Evolutionary conservation across 2,113 vertebrate species (phyloP).

Genomic region (Gopherus flavomarginatus): DNA sequence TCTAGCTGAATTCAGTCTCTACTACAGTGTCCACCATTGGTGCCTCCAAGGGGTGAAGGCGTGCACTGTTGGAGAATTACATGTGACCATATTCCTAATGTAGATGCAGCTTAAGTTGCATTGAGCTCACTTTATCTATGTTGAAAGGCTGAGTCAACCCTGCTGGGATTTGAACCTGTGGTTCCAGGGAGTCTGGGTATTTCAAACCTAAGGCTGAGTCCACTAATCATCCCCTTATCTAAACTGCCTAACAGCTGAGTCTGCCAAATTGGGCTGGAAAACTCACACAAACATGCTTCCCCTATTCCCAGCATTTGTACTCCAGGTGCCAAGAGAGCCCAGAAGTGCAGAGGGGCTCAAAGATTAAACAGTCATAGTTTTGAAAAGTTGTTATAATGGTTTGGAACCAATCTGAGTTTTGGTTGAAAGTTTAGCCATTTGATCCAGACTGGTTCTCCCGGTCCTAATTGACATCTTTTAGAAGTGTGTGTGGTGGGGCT

Average conservation of each 20-base stretch:
- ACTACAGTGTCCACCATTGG: accelerated
- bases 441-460: neutral
- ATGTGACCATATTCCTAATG: conserved; percentile 18
- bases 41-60: neutral
- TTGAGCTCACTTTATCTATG: conserved; percentile 59
- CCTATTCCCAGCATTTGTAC: conserved; percentile 33
- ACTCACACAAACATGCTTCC: conserved; percentile 66
- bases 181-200: conserved; percentile 76
- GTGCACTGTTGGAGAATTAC: neutral
- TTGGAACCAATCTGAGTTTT: conserved; percentile 52
- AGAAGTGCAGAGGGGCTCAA: neutral
- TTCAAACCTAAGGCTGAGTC: conserved; percentile 73
- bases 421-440: conserved; percentile 11
- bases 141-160: conserved; percentile 52
- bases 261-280: conserved; percentile 68
- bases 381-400: neutral
- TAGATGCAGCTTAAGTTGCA: neutral
- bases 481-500: conserved; percentile 22
- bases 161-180: conserved; percentile 63
- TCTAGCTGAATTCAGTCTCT: accelerated
- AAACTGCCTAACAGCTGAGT: conserved; percentile 71
- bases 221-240: conserved; percentile 75
- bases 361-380: neutral
- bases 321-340: conserved; percentile 13
- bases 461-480: conserved; percentile 12